These are phyloP conservation scores for Mormyrops attenuatus DNA, from an alignment of 2,797 vertebrate genomes.

Conservation along the genomic window DNA sequence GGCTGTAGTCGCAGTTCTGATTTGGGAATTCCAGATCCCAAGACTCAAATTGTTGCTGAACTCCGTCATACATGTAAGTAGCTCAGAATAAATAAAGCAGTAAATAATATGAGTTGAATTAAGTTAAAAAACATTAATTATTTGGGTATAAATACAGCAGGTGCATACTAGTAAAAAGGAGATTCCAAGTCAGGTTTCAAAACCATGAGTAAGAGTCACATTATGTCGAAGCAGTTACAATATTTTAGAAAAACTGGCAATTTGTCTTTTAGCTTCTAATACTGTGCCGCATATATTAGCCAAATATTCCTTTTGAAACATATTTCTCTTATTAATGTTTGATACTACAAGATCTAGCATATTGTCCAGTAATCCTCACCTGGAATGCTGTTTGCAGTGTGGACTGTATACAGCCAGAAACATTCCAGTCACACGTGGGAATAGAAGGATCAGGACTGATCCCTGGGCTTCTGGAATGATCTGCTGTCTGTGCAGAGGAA, in stretches of 20 bases:
- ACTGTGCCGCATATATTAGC: background rate
- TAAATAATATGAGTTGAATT: background rate
- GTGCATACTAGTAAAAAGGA: background rate
- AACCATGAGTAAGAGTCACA: background rate
- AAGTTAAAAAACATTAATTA: background rate
- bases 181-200: background rate
- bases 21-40: background rate
- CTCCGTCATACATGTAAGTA: background rate
- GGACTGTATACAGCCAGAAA: background rate
- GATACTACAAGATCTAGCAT: background rate
- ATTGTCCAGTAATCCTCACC: background rate
- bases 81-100: background rate
- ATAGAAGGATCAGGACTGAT: constrained; percentile 29
- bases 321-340: background rate
- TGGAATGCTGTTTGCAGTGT: background rate
- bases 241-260: background rate
- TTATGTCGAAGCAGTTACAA: background rate
- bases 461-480: constrained; percentile 43
- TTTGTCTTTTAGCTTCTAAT: background rate
- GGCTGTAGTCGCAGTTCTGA: background rate
- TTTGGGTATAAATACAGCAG: background rate
- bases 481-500: constrained; percentile 45
- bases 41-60: background rate
- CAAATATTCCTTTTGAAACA: background rate
- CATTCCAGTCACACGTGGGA: background rate